Conservation (phyloP, 35 echinoderm and acorn worm genomes). For the Apostichopus parvimensis region DNA sequence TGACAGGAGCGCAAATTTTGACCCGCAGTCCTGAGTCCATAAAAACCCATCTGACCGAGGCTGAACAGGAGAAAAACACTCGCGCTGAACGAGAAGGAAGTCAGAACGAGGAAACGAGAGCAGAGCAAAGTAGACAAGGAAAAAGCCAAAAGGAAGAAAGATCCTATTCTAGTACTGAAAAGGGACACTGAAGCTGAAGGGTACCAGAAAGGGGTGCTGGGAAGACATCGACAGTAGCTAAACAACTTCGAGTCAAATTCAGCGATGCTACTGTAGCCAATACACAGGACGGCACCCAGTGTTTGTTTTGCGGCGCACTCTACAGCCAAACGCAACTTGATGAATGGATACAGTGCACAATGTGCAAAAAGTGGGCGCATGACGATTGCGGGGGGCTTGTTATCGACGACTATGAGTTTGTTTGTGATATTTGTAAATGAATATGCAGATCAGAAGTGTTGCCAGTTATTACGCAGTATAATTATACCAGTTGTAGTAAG, state of each 20-base stretch:
- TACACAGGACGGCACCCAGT: background rate
- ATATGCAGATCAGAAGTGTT: conserved; percentile 5
- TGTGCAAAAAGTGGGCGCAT: background rate
- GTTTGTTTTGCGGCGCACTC: conserved; percentile 13
- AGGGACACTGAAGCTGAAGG: background rate
- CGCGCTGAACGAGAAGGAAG: background rate
- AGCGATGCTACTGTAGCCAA: background rate
- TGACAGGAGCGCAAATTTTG: background rate
- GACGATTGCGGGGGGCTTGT: background rate
- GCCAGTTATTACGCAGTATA: background rate
- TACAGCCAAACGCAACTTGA: conserved; percentile 26
- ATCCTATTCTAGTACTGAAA: background rate
- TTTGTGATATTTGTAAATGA: conserved; percentile 29
- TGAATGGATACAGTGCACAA: conserved; percentile 1
- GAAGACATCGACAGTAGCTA: background rate
- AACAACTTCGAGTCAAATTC: background rate
- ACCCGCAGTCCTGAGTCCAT: background rate
- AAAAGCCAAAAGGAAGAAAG: background rate
- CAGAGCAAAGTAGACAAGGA: background rate
- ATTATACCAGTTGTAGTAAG: conserved; percentile 26
- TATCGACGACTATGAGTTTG: background rate
- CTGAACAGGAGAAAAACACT: no score
- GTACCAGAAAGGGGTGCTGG: background rate
- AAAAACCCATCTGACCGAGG: background rate
- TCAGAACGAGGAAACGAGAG: background rate